phyloP scores from a whole-genome alignment of 1,140 invertebrate species.

The Zelostemma sp. region DNA sequence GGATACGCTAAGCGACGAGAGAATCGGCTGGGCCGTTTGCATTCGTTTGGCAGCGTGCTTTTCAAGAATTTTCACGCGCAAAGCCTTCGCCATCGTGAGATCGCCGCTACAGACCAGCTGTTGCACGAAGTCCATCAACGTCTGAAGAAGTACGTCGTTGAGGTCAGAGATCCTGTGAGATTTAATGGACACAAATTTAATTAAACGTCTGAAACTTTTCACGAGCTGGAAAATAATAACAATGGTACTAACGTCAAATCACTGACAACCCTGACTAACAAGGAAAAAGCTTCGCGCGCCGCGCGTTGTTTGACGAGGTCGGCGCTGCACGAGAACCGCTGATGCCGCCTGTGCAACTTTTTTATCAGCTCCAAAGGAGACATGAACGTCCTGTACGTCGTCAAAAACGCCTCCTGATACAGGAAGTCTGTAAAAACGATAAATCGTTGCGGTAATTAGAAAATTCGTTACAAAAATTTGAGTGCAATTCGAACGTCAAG shows the following conservation, averaged over 20 bases:
- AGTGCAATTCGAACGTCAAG: slow-evolving; percentile 6
- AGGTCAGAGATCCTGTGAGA: slow-evolving; percentile 83
- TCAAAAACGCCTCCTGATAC: slow-evolving; percentile 97
- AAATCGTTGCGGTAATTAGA: slow-evolving; percentile 17
- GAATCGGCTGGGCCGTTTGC: slow-evolving; percentile 66
- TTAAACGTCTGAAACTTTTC: no score
- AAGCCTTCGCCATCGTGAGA: slow-evolving; percentile 87
- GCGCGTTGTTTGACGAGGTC: slow-evolving; percentile 82
- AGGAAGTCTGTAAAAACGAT: slow-evolving; percentile 80
- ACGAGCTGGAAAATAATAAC: not conserved
- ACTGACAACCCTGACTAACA: slow-evolving; percentile 92
- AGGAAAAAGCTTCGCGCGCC: slow-evolving; percentile 87
- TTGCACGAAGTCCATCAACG: slow-evolving; percentile 92
- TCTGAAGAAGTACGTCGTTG: slow-evolving; percentile 79
- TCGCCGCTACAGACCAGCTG: slow-evolving; percentile 89
- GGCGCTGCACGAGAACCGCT: slow-evolving; percentile 84
- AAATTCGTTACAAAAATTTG: slow-evolving; percentile 5
- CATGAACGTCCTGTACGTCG: slow-evolving; percentile 96
- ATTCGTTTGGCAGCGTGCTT: slow-evolving; percentile 82
- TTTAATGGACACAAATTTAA: slow-evolving; percentile 19
- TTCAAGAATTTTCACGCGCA: slow-evolving; percentile 91
- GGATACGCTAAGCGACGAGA: slow-evolving; percentile 67
- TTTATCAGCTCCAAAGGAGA: slow-evolving; percentile 88
- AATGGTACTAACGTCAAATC: slow-evolving; percentile 87
- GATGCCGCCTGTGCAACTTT: slow-evolving; percentile 88